Evolutionary conservation across 2,797 vertebrate genomes (phyloP).

Genomic region (Lycodopsis pacificus): DNA sequence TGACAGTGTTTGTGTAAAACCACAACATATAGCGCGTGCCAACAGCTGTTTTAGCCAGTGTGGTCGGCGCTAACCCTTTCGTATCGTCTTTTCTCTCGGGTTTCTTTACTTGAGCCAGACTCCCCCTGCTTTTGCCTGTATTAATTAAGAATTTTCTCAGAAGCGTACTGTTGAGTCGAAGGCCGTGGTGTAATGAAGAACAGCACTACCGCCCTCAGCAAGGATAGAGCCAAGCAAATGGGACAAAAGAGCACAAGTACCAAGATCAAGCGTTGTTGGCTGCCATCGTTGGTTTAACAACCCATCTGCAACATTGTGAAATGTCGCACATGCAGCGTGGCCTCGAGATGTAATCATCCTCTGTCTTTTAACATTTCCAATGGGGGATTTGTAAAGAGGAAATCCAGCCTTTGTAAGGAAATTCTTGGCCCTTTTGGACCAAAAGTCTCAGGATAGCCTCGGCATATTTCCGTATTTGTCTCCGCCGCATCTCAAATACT

Average conservation of each 20-base stretch:
- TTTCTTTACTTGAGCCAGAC: slow-evolving; percentile 37
- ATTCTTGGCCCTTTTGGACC: not conserved
- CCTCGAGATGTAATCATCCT: not conserved
- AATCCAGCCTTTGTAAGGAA: not conserved
- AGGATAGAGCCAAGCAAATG: slow-evolving; percentile 14
- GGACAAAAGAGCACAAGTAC: slow-evolving; percentile 1
- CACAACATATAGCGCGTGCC: slow-evolving; percentile 67
- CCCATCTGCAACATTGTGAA: slow-evolving; percentile 22
- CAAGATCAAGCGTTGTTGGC: slow-evolving; percentile 8
- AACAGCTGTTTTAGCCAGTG: slow-evolving; percentile 66
- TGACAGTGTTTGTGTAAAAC: slow-evolving; percentile 73
- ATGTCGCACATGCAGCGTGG: slow-evolving; percentile 18
- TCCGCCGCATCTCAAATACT: not conserved
- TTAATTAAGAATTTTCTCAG: slow-evolving; percentile 65
- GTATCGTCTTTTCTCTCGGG: slow-evolving; percentile 49
- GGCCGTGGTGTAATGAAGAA: slow-evolving; percentile 28
- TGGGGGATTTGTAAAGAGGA: slow-evolving; percentile 6
- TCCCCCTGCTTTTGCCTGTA: slow-evolving; percentile 51
- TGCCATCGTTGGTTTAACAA: slow-evolving; percentile 10
- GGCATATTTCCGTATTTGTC: not conserved
- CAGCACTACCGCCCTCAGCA: slow-evolving; percentile 31
- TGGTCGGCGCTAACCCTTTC: slow-evolving; percentile 68
- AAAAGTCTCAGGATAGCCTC: not conserved
- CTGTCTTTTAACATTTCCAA: slow-evolving; percentile 9
- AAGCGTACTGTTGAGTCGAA: slow-evolving; percentile 38